Evolutionary conservation across 2,797 vertebrate genomes (phyloP).

Genomic region (Pogonophryne albipinna): DNA sequence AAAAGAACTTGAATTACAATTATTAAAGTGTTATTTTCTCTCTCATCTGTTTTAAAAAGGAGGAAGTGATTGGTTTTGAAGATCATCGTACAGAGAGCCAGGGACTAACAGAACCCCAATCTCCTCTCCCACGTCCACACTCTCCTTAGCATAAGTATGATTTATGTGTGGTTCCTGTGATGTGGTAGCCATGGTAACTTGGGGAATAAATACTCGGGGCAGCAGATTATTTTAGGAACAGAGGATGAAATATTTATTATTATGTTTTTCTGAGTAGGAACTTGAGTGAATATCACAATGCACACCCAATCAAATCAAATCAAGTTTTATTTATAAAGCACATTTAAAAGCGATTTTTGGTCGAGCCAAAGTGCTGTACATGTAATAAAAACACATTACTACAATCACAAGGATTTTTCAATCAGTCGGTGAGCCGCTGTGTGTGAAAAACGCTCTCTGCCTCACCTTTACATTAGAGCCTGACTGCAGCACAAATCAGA

Average conservation of each 20-base stretch:
- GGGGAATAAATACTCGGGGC: conserved; percentile 53
- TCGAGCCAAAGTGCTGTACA: too few species aligned
- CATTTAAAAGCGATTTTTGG: too few species aligned
- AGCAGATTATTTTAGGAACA: conserved; percentile 48
- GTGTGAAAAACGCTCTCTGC: conserved; percentile 33
- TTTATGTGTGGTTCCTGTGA: conserved; percentile 73
- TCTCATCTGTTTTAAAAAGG: conserved; percentile 15
- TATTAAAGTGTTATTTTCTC: conserved; percentile 27
- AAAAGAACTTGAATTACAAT: conserved; percentile 40
- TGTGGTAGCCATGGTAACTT: conserved; percentile 77
- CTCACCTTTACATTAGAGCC: conserved; percentile 25
- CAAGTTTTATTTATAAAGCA: too few species aligned
- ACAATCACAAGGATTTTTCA: too few species aligned
- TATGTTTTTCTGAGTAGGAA: conserved; percentile 58
- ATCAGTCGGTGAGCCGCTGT: not conserved
- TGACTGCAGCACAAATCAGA: conserved; percentile 2
- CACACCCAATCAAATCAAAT: conserved; percentile 27
- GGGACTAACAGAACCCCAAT: conserved; percentile 44
- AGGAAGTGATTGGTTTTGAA: conserved; percentile 72
- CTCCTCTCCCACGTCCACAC: conserved; percentile 49
- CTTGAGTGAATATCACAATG: conserved; percentile 56
- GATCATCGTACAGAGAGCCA: conserved; percentile 65
- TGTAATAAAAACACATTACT: too few species aligned
- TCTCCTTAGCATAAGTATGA: conserved; percentile 75
- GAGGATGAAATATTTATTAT: conserved; percentile 73